A percentile compares a stretch with the other conserved stretches of the same genome.
Evolutionary conservation across 2,797 vertebrate species (phyloP).

Genomic region (Acanthiza pusilla): DNA sequence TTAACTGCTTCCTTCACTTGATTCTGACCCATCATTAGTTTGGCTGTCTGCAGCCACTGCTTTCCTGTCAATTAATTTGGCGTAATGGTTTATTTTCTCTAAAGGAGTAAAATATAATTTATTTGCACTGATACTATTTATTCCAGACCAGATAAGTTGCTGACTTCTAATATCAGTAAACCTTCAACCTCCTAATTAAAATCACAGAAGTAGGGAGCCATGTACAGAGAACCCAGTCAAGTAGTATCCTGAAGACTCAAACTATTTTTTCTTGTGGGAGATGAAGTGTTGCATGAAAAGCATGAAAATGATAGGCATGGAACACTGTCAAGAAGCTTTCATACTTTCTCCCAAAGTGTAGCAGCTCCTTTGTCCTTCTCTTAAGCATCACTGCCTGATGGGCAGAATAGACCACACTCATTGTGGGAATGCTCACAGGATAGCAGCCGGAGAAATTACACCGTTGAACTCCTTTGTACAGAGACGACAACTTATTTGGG

Average conservation of each 20-base stretch:
- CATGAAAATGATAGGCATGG: not conserved
- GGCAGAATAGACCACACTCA: not conserved
- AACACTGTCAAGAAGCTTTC: not conserved
- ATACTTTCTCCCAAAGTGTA: not conserved
- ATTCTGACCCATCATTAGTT: not conserved
- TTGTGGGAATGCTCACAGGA: not conserved
- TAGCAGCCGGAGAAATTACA: not conserved
- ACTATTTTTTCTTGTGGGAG: not conserved
- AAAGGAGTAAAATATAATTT: not conserved
- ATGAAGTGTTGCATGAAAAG: not conserved
- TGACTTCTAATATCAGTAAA: not conserved
- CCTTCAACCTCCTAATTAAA: not conserved
- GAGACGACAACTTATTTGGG: not conserved
- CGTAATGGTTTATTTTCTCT: not conserved
- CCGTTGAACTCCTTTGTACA: not conserved
- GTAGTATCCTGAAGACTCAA: not conserved
- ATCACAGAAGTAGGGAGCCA: not conserved
- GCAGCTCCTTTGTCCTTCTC: not conserved
- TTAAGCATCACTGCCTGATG: not conserved
- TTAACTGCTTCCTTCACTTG: not conserved
- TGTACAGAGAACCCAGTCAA: not conserved
- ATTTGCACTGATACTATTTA: not conserved
- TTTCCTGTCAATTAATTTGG: slow-evolving; percentile 25
- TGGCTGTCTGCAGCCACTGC: not conserved
- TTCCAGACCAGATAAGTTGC: not conserved